A percentile compares a stretch with the other conserved stretches of the same genome.
Conservation (phyloP, 2,113 vertebrate genomes). For the Brachypodius melanocephalos region DNA sequence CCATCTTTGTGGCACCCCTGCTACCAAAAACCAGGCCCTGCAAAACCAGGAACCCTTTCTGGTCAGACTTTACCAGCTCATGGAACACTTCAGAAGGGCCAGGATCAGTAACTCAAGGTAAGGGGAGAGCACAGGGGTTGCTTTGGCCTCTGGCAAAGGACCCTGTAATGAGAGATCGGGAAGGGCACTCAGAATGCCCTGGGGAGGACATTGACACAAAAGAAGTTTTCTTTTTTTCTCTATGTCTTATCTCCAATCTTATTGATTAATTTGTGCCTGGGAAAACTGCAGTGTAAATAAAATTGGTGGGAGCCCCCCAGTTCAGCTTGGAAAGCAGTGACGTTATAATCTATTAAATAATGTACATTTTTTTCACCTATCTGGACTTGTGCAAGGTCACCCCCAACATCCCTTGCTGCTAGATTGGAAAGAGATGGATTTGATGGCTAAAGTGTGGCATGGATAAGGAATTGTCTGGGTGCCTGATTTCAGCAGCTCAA, state of each 20-base stretch:
- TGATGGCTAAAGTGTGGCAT: background rate
- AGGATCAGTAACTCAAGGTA: background rate
- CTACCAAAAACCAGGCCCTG: background rate
- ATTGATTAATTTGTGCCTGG: background rate
- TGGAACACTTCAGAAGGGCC: background rate
- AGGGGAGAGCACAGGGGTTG: background rate
- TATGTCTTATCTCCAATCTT: background rate
- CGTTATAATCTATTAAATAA: background rate
- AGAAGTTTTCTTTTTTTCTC: background rate
- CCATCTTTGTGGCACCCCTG: background rate
- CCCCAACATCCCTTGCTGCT: background rate
- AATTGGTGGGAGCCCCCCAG: background rate
- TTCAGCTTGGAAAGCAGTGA: background rate
- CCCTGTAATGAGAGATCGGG: fast-evolving
- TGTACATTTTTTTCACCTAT: background rate
- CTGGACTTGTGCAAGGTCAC: background rate
- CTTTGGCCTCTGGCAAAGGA: background rate
- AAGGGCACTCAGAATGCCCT: background rate
- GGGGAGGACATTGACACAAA: background rate
- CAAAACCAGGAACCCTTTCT: background rate
- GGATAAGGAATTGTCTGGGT: background rate
- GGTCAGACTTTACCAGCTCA: background rate
- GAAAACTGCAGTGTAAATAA: background rate
- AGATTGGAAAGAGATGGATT: background rate
- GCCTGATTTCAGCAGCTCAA: fast-evolving